Evolutionary conservation across 1,140 invertebrate species (phyloP), one percentile per base, ranked within the genome.

Genomic region (Rhyacophila brunnea): DNA sequence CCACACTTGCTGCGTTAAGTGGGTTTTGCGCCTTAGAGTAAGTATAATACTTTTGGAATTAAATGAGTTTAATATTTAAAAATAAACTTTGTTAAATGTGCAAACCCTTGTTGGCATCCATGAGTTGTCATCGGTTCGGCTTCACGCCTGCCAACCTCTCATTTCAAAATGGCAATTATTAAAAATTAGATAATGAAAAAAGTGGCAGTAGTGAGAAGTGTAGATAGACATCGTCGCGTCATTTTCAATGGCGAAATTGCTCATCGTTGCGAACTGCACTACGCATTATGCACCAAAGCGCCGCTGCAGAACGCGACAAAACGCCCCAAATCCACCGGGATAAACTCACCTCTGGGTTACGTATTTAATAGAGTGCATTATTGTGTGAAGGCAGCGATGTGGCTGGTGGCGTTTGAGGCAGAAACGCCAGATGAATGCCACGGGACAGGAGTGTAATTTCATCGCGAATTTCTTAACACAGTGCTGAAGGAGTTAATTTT

Each of bases 121-220:
- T n/a, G 45, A 47, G 45, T 20, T 47, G 45, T 18, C 9, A 42
- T 35, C 35, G 59, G 19, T 19, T 20, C 54, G 43, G 38, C 32
- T 58, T 56, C 55, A 52, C 55, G 42, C 49, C 45, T 19, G 56
- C 56, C 42, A 50, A 58, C 18, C 56, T 20, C 35, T 52, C 45
- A 46, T 49, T 20, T 59, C 57, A 65, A 65, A 65, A 65, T 65
- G 58, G 62, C 62, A 65, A 65, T 65, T 65, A 65, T 65, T 65
- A 53, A 60, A 60, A 60, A 65, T 58, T 60, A 65, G 58, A 65
- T 65, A 65, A 65, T 65, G 62, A 36, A 54, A 60, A 60, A 65
- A 65, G 62, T 58, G 62, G 58, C 53, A 57, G 48, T 28, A 28
- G 23, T 28, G 23, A 28, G 23, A 28, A 28, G 23, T 28, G 9